Evolutionary conservation across 2,797 vertebrate genomes (phyloP).

Genomic region (Telmatherina bonti): DNA sequence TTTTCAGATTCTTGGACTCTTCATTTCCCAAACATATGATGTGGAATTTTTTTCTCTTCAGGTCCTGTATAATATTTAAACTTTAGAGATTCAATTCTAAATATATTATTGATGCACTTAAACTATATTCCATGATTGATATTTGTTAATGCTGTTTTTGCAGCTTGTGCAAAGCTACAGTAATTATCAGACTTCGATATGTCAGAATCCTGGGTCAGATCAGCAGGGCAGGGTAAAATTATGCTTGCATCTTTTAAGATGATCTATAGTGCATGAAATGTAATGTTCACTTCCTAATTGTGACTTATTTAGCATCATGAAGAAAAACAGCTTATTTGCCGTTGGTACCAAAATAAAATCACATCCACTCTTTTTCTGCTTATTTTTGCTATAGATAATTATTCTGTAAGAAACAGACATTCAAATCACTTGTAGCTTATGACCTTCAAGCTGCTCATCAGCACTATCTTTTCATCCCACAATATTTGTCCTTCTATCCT

Average conservation of each 20-base stretch:
- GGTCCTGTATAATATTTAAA: too few relatives aligned
- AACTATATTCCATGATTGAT: too few relatives aligned
- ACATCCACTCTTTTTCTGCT: slow-evolving; percentile 59
- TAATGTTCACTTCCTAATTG: neutral
- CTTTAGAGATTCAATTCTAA: too few relatives aligned
- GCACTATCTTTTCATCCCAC: slow-evolving; percentile 43
- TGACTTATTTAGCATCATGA: neutral
- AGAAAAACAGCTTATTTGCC: neutral
- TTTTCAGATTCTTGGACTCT: too few relatives aligned
- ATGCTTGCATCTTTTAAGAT: neutral
- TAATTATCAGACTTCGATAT: slow-evolving; percentile 10
- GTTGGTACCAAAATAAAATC: slow-evolving; percentile 7
- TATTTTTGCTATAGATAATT: slow-evolving; percentile 73
- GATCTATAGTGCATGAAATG: neutral
- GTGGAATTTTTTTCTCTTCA: too few relatives aligned
- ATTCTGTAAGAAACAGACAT: slow-evolving; percentile 48
- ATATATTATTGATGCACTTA: too few relatives aligned
- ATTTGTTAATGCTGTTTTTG: neutral
- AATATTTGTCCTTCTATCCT: slow-evolving; percentile 43
- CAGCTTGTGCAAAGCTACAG: slow-evolving; percentile 1
- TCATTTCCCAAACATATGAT: too few relatives aligned
- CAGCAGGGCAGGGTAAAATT: slow-evolving; percentile 6
- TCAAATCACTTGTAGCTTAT: slow-evolving; percentile 63
- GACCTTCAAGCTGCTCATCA: slow-evolving; percentile 80
- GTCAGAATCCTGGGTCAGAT: slow-evolving; percentile 11